Evolutionary conservation across 2,888 invertebrate genomes (phyloP).

Genomic region (Sesia bembeciformis): DNA sequence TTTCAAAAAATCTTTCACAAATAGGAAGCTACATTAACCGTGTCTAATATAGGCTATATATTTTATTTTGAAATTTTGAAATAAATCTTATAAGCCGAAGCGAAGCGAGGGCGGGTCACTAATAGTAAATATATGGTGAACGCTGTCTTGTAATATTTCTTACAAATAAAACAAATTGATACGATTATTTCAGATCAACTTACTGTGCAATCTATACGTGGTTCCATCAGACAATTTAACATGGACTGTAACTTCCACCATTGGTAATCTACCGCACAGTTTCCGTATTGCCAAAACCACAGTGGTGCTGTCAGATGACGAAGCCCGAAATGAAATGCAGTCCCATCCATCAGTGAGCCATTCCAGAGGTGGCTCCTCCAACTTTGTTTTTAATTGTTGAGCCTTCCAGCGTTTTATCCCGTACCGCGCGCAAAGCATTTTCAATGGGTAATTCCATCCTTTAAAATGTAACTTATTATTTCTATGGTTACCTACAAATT

Average conservation of each 20-base stretch:
- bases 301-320: constrained; percentile 71
- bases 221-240: constrained; percentile 56
- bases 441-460: constrained; percentile 68
- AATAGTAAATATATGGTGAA: no score
- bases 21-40: no score
- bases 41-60: no score
- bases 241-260: constrained; percentile 72
- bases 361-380: constrained; percentile 32
- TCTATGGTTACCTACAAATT: no score
- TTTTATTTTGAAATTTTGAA: no score
- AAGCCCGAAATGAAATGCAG: constrained; percentile 60
- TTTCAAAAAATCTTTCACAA: no score
- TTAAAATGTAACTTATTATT: constrained; percentile 3
- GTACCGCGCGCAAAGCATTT: constrained; percentile 47
- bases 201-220: constrained; percentile 41
- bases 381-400: constrained; percentile 15
- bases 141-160: not conserved
- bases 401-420: constrained; percentile 52
- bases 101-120: no score
- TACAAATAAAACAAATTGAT: not conserved
- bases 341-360: constrained; percentile 44
- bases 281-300: constrained; percentile 71
- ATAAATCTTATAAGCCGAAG: no score
- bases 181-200: constrained; percentile 13
- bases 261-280: constrained; percentile 44